Evolutionary conservation across 2,113 vertebrate species (phyloP), one percentile per base, ranked within the genome.

Genomic region (Antigone vipio): DNA sequence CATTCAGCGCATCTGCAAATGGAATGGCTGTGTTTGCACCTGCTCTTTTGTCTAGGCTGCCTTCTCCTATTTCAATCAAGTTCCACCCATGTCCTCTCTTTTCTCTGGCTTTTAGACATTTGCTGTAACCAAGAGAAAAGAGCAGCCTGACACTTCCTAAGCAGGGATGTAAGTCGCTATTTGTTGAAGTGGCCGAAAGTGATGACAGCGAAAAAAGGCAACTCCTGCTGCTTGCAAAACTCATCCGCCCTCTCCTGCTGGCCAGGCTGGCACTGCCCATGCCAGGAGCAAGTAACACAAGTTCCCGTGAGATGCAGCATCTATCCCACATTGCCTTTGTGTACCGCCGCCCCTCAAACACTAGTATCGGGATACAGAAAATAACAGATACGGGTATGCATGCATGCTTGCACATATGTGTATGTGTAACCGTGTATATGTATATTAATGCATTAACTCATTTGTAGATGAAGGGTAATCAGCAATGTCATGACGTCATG

Each of bases 401-500:
- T 47, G 50, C 40, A 23, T 60, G 80, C 77, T 56, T 75, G 40
- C 56, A 49, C 62, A 26, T 11, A 52, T 6, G 34, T 81, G 69
- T 80, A 9, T 27, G 40, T 50, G 73, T 49, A 72, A 29, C 50
- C 0, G 0, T 44, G 29, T 71, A 24, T 74, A 44, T 81, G 34
- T 94, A n/a, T 87, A 95, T 95, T 89, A 91, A 83, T 72, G 53
- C 59, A 73, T 96, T 85, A 91, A 87, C 59, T 68, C 89, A 23
- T 93, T 63, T 72, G 71, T 67, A 59, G 88, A 87, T 96, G 86
- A 91, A 92, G 66, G 88, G 76, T 96, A 98, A 97, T 98, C 92
- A 93, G 85, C 91, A 71, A 83, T 93, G 97, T 96, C 97, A 94
- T 95, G 97, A 97, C 96, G 97, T 96, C 98, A 97, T 34, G 86